phyloP scores from a whole-genome alignment of 2,797 vertebrate genomes.

The Chaetodon trifasciatus region DNA sequence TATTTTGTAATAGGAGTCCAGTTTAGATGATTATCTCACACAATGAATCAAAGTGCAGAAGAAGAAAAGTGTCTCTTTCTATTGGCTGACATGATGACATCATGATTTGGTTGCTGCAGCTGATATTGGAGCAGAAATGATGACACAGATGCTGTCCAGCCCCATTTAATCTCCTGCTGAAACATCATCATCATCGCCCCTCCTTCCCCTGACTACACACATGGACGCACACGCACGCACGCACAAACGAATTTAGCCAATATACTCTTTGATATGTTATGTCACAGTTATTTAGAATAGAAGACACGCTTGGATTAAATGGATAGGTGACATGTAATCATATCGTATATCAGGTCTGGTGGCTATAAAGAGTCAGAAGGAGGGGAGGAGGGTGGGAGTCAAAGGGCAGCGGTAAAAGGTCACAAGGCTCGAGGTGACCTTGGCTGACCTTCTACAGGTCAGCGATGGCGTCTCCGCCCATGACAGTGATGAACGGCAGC shows the following conservation, averaged over 20 bases:
- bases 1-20: constrained; percentile 40
- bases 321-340: constrained; percentile 53
- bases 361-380: constrained; percentile 47
- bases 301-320: constrained; percentile 35
- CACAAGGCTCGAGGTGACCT: constrained; percentile 79
- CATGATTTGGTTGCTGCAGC: constrained; percentile 63
- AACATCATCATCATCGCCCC: constrained; percentile 59
- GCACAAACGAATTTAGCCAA: constrained; percentile 15
- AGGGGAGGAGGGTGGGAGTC: constrained; percentile 39
- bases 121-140: constrained; percentile 59
- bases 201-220: not conserved
- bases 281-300: constrained; percentile 11
- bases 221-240: constrained; percentile 13
- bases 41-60: constrained; percentile 60
- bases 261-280: not conserved
- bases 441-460: constrained; percentile 79
- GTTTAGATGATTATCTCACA: constrained; percentile 44
- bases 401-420: constrained; percentile 77
- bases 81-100: constrained; percentile 72
- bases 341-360: constrained; percentile 42
- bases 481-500: constrained; percentile 84
- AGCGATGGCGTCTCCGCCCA: constrained; percentile 73
- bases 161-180: constrained; percentile 65
- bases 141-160: constrained; percentile 72
- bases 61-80: constrained; percentile 42